Conservation (phyloP, 2,797 vertebrate species). For the Atherinosoma microstoma region DNA sequence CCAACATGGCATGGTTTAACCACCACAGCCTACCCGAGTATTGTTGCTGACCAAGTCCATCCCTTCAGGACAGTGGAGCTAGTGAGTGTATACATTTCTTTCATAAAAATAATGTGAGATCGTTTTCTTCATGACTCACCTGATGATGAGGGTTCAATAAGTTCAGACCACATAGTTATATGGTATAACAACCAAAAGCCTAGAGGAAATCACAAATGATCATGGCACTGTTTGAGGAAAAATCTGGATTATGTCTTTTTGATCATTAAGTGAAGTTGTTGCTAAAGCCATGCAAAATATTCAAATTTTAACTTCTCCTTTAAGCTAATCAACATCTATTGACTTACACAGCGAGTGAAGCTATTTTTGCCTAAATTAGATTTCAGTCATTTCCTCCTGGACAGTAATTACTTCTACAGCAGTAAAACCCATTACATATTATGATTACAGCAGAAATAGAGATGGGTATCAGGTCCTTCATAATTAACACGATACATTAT, state of each 20-base stretch:
- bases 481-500: constrained; percentile 5
- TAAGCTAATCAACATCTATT: neutral
- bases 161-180: no score
- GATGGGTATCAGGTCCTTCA: neutral
- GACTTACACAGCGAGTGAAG: neutral
- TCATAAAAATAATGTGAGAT: no score
- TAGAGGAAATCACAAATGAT: neutral
- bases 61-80: no score
- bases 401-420: neutral
- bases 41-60: no score
- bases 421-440: neutral
- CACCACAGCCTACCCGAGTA: no score
- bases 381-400: neutral
- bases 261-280: neutral
- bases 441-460: neutral
- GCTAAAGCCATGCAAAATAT: constrained; percentile 2
- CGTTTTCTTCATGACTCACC: no score
- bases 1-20: no score
- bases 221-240: neutral
- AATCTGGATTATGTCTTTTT: neutral
- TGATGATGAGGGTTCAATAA: no score
- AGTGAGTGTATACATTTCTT: no score
- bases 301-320: constrained; percentile 6
- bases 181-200: neutral
- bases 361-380: neutral